Conservation (phyloP, 2,113 vertebrate genomes). For the Octodon degus region DNA sequence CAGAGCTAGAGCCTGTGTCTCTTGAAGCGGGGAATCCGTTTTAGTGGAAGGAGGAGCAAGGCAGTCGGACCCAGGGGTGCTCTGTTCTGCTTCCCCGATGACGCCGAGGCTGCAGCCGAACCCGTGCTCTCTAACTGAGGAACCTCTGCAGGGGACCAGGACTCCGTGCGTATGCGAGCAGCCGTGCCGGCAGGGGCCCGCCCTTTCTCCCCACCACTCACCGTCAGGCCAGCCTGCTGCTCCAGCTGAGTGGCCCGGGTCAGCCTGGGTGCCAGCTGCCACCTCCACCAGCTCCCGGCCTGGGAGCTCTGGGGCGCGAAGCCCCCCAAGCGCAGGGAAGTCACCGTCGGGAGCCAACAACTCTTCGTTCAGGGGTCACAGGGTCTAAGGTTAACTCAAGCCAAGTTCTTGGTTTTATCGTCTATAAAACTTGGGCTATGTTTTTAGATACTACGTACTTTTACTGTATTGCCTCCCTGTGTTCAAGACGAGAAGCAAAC, state of each 20-base stretch:
- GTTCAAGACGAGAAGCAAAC: constrained; percentile 45
- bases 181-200: constrained; percentile 2
- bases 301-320: not conserved
- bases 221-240: not conserved
- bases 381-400: constrained; percentile 26
- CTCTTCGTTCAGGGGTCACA: not conserved
- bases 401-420: not conserved
- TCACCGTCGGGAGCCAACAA: not conserved
- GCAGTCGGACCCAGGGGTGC: not conserved
- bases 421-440: not conserved
- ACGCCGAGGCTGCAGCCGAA: not conserved
- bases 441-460: not conserved
- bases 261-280: not conserved
- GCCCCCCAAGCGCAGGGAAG: not conserved
- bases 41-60: not conserved
- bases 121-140: not conserved
- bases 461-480: not conserved
- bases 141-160: constrained; percentile 7
- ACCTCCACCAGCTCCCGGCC: not conserved
- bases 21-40: constrained; percentile 24
- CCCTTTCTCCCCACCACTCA: not conserved
- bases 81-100: constrained; percentile 41
- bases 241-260: not conserved
- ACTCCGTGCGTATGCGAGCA: not conserved
- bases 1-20: not conserved